Evolutionary conservation across 2,113 vertebrate genomes (phyloP).

Genomic region (Ranitomeya variabilis): DNA sequence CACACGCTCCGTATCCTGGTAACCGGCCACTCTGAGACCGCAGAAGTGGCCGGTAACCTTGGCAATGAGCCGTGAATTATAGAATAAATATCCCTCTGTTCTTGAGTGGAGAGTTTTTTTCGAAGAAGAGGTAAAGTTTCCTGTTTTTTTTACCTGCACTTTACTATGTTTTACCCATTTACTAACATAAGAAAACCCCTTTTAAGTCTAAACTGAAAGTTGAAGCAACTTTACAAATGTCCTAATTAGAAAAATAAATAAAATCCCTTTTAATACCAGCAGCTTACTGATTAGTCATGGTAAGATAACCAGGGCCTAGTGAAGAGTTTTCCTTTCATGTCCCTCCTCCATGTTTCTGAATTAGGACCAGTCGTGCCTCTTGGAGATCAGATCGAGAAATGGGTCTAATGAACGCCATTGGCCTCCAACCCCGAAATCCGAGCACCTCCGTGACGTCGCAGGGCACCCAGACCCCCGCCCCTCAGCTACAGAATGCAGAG

Average conservation of each 20-base stretch:
- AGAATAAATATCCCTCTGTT: too few species aligned
- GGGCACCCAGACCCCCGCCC: conserved; percentile 92
- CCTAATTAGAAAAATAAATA: too few species aligned
- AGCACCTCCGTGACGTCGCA: conserved; percentile 94
- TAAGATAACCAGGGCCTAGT: background rate
- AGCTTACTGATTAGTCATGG: background rate
- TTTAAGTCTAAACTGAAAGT: background rate
- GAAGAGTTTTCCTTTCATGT: background rate
- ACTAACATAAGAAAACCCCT: too few species aligned
- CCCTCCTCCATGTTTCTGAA: background rate
- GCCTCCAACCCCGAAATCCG: conserved; percentile 92
- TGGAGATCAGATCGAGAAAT: conserved; percentile 96
- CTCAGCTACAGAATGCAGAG: conserved; percentile 93
- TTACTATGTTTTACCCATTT: too few species aligned
- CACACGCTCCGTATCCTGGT: too few species aligned
- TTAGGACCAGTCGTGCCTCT: conserved; percentile 86
- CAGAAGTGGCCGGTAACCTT: too few species aligned
- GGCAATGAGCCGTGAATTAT: too few species aligned
- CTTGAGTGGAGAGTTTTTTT: too few species aligned
- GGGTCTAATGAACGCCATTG: conserved; percentile 98
- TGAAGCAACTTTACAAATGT: background rate
- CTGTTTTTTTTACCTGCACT: too few species aligned
- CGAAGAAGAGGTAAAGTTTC: too few species aligned
- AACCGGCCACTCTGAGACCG: too few species aligned
- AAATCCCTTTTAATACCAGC: background rate